A percentile compares a stretch with the other conserved stretches of the same genome.
These are phyloP conservation scores for Acanthisitta chloris DNA, from an alignment of 2,113 vertebrate species.

Conservation along the genomic window DNA sequence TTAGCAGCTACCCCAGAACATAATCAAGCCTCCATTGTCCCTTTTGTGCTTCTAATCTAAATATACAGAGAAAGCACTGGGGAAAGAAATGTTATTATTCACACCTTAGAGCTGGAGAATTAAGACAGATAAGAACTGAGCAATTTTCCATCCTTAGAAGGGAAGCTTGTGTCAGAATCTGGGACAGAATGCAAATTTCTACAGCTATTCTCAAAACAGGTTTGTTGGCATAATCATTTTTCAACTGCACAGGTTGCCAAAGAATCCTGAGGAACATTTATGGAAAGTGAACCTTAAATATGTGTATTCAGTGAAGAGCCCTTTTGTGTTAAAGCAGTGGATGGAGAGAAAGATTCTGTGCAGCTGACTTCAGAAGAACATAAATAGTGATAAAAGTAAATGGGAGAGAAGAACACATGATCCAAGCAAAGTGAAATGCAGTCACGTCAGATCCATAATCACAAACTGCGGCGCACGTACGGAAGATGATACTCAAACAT, in stretches of 20 bases:
- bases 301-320: neutral
- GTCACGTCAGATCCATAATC: neutral
- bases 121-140: slow-evolving; percentile 42
- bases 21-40: neutral
- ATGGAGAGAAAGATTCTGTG: neutral
- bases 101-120: neutral
- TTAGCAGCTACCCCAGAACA: neutral
- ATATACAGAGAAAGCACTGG: slow-evolving; percentile 6
- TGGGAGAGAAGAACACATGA: neutral
- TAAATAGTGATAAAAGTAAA: neutral
- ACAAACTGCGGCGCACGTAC: neutral
- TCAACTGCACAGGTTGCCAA: neutral
- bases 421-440: neutral
- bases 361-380: neutral
- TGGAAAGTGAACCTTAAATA: neutral
- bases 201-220: slow-evolving; percentile 9
- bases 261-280: neutral
- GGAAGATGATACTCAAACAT: neutral
- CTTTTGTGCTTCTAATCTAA: slow-evolving; percentile 24
- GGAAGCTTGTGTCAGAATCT: slow-evolving; percentile 30
- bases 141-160: slow-evolving; percentile 32
- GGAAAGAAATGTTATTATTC: slow-evolving; percentile 29
- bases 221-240: slow-evolving; percentile 23
- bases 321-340: neutral
- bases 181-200: slow-evolving; percentile 39